Base-by-base conservation (phyloP, 2,797 vertebrate species). In the Alexandromys oeconomus region DNA sequence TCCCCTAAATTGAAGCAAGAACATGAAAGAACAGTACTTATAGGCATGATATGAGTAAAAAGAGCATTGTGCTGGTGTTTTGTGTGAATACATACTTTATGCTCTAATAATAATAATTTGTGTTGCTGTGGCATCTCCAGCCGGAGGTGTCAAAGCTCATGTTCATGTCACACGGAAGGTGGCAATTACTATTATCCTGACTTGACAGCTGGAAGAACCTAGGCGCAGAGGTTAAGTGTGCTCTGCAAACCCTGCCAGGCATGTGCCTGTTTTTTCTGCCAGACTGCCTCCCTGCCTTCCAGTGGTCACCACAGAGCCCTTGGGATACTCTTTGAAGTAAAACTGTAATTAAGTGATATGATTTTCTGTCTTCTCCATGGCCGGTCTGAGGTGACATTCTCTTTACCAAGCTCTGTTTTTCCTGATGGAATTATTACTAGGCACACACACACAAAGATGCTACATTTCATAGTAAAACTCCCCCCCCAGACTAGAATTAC, bases 91-190 rank as follows among this genome's bases (percentile, higher is more conserved):
- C 31, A 57, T n/a, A 23, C 48, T 85, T 96, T 97, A 54, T 96
- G 87, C 96, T 81, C 80, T 92, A 92, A 92, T 95, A 81, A 57
- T 91, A 89, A 93, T 95, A 74, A 92, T 96, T 86, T 96, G 7
- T 96, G 87, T 96, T 92, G 80, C 48, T 92, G 87, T 12, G 86
- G 17, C 88, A 80, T 95, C 91, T 79, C 92, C 77, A 95, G 25
- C 91, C 73, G 15, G 87, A 87, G 80, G 94, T 96, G 80, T 96
- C 95, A 96, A 90, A 94, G 89, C 51, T 40, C 79, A 43, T 10
- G 5, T 14, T 81, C 71, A 17, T 61, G 76, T 89, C 51, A 19
- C 48, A 85, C 1, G 2, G 59, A 97, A 96, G 46, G 43, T 79
- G 88, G 37, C 61, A 91, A 78, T 92, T 96, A 90, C 61, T 89